phyloP scores from a whole-genome alignment of 2,797 vertebrate species.

The Prunella strophiata region DNA sequence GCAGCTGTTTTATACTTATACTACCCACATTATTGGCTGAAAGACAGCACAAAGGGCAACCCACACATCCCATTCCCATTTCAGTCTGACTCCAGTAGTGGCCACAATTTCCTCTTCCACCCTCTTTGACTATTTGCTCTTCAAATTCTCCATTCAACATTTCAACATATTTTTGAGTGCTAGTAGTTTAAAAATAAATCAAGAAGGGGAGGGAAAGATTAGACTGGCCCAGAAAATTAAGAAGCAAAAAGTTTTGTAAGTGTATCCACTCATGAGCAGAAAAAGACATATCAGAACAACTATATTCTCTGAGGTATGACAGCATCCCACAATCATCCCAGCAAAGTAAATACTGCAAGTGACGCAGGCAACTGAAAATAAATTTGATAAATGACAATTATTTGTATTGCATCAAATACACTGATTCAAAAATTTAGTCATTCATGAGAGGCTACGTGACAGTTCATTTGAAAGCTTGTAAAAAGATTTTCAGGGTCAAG shows the following conservation, averaged over 20 bases:
- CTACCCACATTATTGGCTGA: background rate
- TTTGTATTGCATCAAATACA: background rate
- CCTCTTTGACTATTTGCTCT: background rate
- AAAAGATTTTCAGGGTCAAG: constrained; percentile 5
- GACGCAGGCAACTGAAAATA: background rate
- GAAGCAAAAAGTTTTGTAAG: background rate
- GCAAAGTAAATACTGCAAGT: background rate
- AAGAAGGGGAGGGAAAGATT: background rate
- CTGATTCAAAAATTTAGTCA: background rate
- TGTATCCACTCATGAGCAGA: background rate
- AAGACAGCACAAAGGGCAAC: background rate
- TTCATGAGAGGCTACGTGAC: background rate
- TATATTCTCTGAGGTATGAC: background rate
- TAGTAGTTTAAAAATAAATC: background rate
- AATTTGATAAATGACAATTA: background rate
- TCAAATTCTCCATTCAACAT: background rate
- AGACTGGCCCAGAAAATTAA: background rate
- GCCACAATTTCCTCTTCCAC: background rate
- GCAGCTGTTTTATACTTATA: background rate
- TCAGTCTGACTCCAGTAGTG: background rate
- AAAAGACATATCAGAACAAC: background rate
- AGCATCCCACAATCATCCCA: background rate
- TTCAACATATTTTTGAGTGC: background rate
- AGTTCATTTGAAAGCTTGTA: background rate
- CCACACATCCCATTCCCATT: background rate